A percentile compares a stretch with the other conserved stretches of the same genome.
These are phyloP conservation scores for Sebastiscus albofasciatus DNA, from an alignment of 2,797 vertebrate species.

Conservation along the genomic window DNA sequence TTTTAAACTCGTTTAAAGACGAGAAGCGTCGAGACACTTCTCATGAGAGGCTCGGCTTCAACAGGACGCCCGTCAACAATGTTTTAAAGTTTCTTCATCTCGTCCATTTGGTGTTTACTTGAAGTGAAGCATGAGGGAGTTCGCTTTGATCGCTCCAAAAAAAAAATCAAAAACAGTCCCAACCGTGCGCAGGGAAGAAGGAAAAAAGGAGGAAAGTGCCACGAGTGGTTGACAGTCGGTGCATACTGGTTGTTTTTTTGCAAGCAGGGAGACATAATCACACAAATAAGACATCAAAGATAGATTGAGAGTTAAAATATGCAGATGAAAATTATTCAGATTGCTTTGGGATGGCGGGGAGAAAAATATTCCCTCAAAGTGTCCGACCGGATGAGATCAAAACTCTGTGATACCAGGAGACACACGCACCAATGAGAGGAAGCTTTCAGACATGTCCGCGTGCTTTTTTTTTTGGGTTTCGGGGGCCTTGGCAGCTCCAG, in stretches of 20 bases:
- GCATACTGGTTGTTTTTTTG: constrained; percentile 63
- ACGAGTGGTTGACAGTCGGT: constrained; percentile 75
- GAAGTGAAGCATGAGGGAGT: constrained; percentile 71
- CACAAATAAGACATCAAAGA: constrained; percentile 90
- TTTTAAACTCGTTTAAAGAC: constrained; percentile 29
- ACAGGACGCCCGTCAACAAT: constrained; percentile 52
- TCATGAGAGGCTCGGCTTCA: constrained; percentile 39
- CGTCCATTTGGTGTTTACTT: constrained; percentile 72
- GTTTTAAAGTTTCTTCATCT: constrained; percentile 65
- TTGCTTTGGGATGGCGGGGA: constrained; percentile 81
- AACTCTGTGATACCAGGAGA: constrained; percentile 68
- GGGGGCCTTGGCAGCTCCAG: constrained; percentile 59
- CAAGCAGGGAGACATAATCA: constrained; percentile 81
- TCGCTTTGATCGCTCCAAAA: constrained; percentile 75
- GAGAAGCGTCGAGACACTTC: constrained; percentile 1
- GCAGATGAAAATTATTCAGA: constrained; percentile 82
- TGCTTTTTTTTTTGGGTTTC: constrained; percentile 24
- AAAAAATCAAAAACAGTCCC: constrained; percentile 70
- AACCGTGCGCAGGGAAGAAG: constrained; percentile 48
- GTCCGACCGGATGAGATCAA: constrained; percentile 82
- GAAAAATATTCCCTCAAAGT: constrained; percentile 85
- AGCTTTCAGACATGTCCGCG: constrained; percentile 43
- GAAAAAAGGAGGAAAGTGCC: constrained; percentile 51
- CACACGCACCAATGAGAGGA: constrained; percentile 38
- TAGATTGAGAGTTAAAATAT: constrained; percentile 86